Evolutionary conservation across 1,140 invertebrate species (phyloP).

Genomic region (Heliothis virescens): DNA sequence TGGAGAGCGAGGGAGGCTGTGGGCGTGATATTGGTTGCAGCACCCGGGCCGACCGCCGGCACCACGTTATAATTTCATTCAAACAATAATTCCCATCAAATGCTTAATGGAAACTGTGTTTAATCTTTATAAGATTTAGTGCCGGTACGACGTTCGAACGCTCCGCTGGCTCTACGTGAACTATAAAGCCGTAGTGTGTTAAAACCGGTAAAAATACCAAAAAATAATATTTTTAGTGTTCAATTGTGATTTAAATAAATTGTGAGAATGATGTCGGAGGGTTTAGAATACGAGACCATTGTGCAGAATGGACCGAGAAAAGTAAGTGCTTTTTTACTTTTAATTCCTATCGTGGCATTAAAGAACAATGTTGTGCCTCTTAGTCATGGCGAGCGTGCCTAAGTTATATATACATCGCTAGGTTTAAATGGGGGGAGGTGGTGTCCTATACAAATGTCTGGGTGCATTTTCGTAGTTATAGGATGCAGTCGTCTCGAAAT

Average conservation of each 20-base stretch:
- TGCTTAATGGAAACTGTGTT: conserved; percentile 75
- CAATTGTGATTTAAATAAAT: conserved; percentile 64
- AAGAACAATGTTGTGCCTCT: conserved; percentile 50
- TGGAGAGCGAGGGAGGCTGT: conserved; percentile 78
- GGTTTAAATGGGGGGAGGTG: conserved; percentile 64
- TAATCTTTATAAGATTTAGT: conserved; percentile 64
- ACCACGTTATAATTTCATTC: conserved; percentile 64
- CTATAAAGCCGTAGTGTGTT: conserved; percentile 55
- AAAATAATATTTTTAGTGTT: conserved; percentile 56
- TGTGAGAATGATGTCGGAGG: conserved; percentile 84
- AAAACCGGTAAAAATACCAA: conserved; percentile 57
- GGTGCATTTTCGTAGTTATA: conserved; percentile 75
- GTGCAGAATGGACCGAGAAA: conserved; percentile 87
- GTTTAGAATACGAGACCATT: conserved; percentile 86
- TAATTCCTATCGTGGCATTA: conserved; percentile 45
- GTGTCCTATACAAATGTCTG: conserved; percentile 79
- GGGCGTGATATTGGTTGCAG: conserved; percentile 75
- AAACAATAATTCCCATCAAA: conserved; percentile 67
- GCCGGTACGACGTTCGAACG: conserved; percentile 55
- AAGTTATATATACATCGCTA: conserved; percentile 59
- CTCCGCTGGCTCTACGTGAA: conserved; percentile 50
- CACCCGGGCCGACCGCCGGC: conserved; percentile 71
- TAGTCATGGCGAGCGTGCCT: conserved; percentile 57
- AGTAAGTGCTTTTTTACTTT: conserved; percentile 74
- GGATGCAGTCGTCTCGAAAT: conserved; percentile 64